A percentile compares a stretch with the other conserved stretches of the same genome.
These are phyloP conservation scores for Agrochola litura DNA, from an alignment of 2,888 invertebrate genomes.

Conservation along the genomic window DNA sequence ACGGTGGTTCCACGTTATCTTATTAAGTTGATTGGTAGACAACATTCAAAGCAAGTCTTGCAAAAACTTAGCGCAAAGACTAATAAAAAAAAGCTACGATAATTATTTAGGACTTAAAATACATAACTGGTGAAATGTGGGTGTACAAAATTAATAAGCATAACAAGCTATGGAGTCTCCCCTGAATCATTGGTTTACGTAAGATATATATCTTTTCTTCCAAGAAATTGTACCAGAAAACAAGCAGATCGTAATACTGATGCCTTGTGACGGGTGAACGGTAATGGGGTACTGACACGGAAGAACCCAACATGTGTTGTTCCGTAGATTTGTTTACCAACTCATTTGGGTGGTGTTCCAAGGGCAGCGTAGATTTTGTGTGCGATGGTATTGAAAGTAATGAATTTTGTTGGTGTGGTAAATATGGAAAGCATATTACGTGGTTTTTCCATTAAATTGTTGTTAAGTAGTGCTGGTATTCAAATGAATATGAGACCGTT, in stretches of 20 bases:
- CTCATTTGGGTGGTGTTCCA: slow-evolving; percentile 19
- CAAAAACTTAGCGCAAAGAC: neutral
- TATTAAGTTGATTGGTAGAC: neutral
- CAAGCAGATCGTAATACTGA: slow-evolving; percentile 38
- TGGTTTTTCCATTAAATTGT: neutral
- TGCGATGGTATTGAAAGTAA: neutral
- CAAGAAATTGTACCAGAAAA: slow-evolving; percentile 6
- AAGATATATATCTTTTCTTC: neutral
- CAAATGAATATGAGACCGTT: neutral
- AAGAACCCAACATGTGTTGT: slow-evolving; percentile 39
- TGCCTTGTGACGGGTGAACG: slow-evolving; percentile 37
- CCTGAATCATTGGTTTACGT: neutral
- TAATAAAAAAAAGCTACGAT: neutral
- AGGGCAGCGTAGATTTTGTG: slow-evolving; percentile 17
- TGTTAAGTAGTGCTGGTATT: neutral
- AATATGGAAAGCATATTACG: neutral
- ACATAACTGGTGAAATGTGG: neutral
- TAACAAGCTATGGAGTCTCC: neutral
- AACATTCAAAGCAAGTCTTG: neutral
- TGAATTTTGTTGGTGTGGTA: neutral
- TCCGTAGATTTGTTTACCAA: slow-evolving; percentile 37
- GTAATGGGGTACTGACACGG: slow-evolving; percentile 46
- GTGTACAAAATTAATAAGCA: neutral
- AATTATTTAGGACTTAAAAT: neutral
- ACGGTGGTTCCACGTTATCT: neutral